A percentile compares a stretch with the other conserved stretches of the same genome.
Evolutionary conservation across 2,797 vertebrate species (phyloP).

Genomic region (Podargus strigoides): DNA sequence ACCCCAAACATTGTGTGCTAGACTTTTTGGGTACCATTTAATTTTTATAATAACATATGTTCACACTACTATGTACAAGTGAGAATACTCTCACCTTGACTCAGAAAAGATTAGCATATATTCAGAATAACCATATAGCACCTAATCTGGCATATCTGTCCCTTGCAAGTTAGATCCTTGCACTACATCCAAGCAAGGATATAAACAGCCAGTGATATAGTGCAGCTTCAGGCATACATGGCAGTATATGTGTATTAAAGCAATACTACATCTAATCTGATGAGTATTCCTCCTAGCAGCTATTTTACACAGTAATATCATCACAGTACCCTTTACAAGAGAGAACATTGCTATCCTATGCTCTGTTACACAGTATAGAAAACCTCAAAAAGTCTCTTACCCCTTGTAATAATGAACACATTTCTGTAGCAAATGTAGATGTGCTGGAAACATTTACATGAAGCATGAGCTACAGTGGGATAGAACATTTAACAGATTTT

Average conservation of each 20-base stretch:
- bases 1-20: accelerated
- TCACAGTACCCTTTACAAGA: background rate
- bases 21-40: background rate
- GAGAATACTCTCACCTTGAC: background rate
- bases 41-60: background rate
- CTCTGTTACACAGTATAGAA: background rate
- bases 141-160: background rate
- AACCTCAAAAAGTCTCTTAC: background rate
- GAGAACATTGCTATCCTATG: background rate
- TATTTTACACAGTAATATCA: background rate
- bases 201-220: background rate
- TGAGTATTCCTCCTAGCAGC: background rate
- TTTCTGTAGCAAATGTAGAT: background rate
- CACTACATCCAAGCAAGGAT: background rate
- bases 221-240: background rate
- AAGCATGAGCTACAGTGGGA: background rate
- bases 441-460: background rate
- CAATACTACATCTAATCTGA: background rate
- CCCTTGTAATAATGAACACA: background rate
- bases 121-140: background rate
- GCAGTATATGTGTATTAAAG: background rate
- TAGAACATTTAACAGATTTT: background rate
- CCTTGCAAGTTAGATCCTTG: background rate
- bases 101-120: background rate
- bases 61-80: accelerated